phyloP scores from a whole-genome alignment of 2,113 vertebrate genomes.

The Ptychochromis oligacanthus region DNA sequence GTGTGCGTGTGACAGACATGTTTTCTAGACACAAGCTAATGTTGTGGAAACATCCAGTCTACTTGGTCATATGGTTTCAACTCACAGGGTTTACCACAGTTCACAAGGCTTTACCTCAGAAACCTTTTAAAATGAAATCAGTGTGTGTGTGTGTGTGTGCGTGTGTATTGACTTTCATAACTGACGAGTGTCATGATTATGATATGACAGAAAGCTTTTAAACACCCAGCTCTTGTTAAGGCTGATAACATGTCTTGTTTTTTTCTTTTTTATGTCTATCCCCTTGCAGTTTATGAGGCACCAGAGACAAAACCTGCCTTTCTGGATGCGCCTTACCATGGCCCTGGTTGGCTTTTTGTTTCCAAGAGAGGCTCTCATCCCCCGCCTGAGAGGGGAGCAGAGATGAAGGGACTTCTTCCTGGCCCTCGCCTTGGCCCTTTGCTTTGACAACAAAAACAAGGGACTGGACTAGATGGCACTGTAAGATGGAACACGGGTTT shows the following conservation, averaged over 20 bases:
- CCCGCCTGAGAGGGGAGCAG: conserved; percentile 61
- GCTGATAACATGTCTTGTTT: neutral
- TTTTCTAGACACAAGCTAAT: conserved; percentile 56
- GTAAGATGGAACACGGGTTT: conserved; percentile 79
- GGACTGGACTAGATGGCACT: conserved; percentile 76
- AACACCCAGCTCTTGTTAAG: neutral
- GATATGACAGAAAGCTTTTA: neutral
- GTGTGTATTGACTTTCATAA: neutral
- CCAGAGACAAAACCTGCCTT: conserved; percentile 70
- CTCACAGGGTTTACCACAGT: conserved; percentile 47
- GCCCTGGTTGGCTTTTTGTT: conserved; percentile 73
- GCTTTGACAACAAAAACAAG: conserved; percentile 27
- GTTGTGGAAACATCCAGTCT: conserved; percentile 66
- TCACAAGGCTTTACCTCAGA: conserved; percentile 29
- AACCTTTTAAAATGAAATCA: neutral
- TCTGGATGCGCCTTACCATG: conserved; percentile 74
- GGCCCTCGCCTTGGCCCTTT: conserved; percentile 28
- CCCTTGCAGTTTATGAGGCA: conserved; percentile 66
- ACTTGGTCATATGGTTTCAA: conserved; percentile 15
- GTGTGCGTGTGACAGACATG: conserved; percentile 31
- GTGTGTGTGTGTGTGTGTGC: neutral
- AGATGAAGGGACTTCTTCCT: conserved; percentile 66
- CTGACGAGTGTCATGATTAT: neutral
- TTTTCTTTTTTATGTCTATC: neutral
- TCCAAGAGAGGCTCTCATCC: conserved; percentile 57